Evolutionary conservation across 2,888 invertebrate species (phyloP), one percentile per base, ranked within the genome.

Genomic region (Agrochola litura): DNA sequence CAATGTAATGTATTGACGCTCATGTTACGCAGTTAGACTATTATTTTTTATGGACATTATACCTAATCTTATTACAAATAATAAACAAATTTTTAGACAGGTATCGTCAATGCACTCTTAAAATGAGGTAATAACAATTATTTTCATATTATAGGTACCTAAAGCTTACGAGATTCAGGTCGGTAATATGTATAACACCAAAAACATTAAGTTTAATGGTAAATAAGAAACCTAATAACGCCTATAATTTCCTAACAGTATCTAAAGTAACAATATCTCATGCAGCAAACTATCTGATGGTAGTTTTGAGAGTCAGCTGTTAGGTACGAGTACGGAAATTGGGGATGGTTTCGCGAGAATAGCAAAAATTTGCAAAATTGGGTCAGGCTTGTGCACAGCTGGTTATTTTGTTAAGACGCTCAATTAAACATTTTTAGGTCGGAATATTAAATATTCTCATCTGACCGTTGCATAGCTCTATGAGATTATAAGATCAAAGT

Each of bases 271-370:
- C 75, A 78, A 79, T 72, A 76, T 78, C 76, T 69, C 63, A 83
- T 67, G 72, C 65, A 70, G 49, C 41, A 79, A 82, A 84, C 79
- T 76, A 71, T 81, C 73, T 70, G 74, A 58, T 79, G 49, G 77
- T 77, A 79, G 63, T 82, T 76, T 76, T 79, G 72, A 80, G 80
- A 84, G 73, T 85, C 88, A 88, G 85, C 88, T 88, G 82, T 85
- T 84, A 78, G 77, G 68, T 49, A 79, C 73, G 54, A 81, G 80
- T 75, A 79, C 65, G 78, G 70, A 77, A 76, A 77, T 72, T 65
- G 70, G 69, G 68, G 72, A 77, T 76, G 71, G 71, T 83, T 82
- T 67, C 71, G 74, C 76, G 68, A 73, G 76, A 82, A 67, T 61
- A 77, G 84, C 85, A 85, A 85, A 88, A 87, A 78, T 84, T 82